Percentiles rank a stretch among this genome's conserved stretches.
Conservation (phyloP, 2,797 vertebrate species). For the Acipenser oxyrinchus region DNA sequence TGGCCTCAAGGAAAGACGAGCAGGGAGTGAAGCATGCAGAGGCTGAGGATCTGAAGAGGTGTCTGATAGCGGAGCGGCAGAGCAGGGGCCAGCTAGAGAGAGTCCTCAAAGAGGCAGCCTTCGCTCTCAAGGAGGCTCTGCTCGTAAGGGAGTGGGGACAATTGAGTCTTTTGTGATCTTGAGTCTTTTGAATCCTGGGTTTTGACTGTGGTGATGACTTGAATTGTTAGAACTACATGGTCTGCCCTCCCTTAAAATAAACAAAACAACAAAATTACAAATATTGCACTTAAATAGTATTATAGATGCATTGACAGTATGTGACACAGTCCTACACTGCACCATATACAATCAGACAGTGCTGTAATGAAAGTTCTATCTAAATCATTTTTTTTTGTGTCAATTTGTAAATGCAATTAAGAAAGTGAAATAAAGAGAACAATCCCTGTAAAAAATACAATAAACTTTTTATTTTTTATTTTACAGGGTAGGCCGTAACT, state of each 20-base stretch:
- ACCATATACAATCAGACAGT: not conserved
- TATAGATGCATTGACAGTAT: not conserved
- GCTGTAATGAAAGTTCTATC: no score
- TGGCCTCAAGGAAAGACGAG: conserved; percentile 25
- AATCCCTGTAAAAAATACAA: no score
- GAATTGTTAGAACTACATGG: not conserved
- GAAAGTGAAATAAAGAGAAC: no score
- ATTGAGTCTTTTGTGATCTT: no score
- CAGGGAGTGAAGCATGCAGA: conserved; percentile 18
- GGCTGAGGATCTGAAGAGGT: conserved; percentile 26
- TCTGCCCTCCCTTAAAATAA: not conserved
- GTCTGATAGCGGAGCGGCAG: conserved; percentile 46
- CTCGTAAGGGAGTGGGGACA: conserved; percentile 32
- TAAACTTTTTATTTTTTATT: no score
- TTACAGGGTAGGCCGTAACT: no score
- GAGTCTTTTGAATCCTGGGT: no score
- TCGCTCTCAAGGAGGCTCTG: conserved; percentile 47
- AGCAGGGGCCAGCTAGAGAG: conserved; percentile 34
- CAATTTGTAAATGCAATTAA: no score
- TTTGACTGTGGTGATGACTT: not conserved
- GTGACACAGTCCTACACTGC: not conserved
- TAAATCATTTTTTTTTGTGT: no score
- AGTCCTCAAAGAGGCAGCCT: conserved; percentile 44
- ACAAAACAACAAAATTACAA: not conserved
- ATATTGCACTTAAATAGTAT: not conserved